Conservation (phyloP, 2,797 vertebrate species). For the Amazona ochrocephala region DNA sequence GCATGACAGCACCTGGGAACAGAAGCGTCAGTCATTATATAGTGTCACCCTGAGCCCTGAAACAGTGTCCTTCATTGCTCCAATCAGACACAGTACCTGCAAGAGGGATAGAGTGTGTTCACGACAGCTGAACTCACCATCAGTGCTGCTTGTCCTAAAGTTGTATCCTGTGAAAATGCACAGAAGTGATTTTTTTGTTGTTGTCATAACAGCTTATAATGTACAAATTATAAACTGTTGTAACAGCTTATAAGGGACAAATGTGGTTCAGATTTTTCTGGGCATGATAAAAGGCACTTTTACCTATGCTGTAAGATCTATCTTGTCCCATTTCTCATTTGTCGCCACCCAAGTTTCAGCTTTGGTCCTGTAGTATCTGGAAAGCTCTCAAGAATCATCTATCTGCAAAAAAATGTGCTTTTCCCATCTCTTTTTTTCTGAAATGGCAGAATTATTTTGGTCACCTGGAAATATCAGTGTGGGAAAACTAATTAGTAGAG, state of each 20-base stretch:
- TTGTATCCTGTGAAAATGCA: background rate
- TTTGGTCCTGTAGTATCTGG: background rate
- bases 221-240: background rate
- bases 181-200: background rate
- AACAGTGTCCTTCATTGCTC: background rate
- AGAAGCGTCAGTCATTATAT: accelerated
- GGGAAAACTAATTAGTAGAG: background rate
- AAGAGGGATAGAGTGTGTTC: background rate
- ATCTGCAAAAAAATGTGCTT: background rate
- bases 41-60: background rate
- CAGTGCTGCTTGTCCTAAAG: background rate
- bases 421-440: background rate
- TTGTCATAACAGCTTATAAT: background rate
- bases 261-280: background rate
- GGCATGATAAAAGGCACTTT: background rate
- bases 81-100: background rate
- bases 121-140: background rate
- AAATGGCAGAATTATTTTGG: background rate
- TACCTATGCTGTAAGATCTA: background rate
- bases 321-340: background rate
- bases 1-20: background rate
- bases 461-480: background rate
- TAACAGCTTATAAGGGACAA: background rate
- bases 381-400: background rate
- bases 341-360: background rate